Evolutionary conservation across 2,113 vertebrate species (phyloP), one percentile per base, ranked within the genome.

Genomic region (Calypte anna): DNA sequence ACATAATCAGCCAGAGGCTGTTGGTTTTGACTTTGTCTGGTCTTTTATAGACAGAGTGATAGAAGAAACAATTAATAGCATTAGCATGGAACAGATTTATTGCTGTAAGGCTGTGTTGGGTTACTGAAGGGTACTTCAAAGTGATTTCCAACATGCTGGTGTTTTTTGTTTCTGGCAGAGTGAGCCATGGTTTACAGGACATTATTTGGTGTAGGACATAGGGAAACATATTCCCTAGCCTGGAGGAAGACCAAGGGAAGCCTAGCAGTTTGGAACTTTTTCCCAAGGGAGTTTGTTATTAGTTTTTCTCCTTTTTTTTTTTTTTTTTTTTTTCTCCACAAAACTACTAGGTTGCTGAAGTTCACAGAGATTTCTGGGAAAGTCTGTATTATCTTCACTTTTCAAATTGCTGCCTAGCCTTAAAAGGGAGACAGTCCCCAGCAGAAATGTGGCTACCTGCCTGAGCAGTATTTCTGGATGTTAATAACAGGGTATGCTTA

Each of bases 51-150:
- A 70, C 19, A 73, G 84, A 90, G 38, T 57, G 89, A 68, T 93
- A 82, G 86, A 82, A 92, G 85, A 92, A 96, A 94, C 87, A 94
- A 55, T 93, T 91, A 74, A 11, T 80, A 23, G 68, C 25, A 69
- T 93, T 94, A 86, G 59, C 28, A 86, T 76, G 67, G 96, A 95
- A 33, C 67, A 94, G 79, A 80, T 76, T 97, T 92, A 83, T 94
- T 89, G 86, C 94, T 96, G 79, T 75, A n/a, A 86, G 50, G 91
- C 80, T 94, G 28, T 46, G 36, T 64, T 88, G 64, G 31, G 46
- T 86, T 91, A 21, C 68, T 77, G 84, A 86, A 85, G 90, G 92
- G n/a, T 57, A 59, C 58, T 93, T 97, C 76, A 88, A 79, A 96
- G 68, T 66, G 55, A 77, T 82, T 85, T 90, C 83, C 75, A 96